Conservation (phyloP, 2,113 vertebrate genomes). For the Lampris incognitus region DNA sequence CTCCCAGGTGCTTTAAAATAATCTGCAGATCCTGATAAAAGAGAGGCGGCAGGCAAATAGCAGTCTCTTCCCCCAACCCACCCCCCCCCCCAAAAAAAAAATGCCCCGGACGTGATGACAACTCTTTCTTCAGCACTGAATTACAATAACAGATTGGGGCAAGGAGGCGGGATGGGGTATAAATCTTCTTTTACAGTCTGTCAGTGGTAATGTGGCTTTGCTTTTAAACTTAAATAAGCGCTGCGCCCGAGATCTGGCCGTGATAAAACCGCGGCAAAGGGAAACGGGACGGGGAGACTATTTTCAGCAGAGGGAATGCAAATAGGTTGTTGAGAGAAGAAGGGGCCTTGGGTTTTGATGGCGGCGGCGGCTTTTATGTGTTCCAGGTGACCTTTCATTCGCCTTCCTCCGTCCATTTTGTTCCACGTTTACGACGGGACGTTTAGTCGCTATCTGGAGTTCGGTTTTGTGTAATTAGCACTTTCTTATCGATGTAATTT, state of each 20-base stretch:
- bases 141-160: constrained; percentile 71
- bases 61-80: not conserved
- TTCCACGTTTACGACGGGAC: not conserved
- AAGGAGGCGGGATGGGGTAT: constrained; percentile 53
- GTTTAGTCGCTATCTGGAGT: not conserved
- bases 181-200: constrained; percentile 80
- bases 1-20: not conserved
- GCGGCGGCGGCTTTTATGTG: not conserved
- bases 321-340: constrained; percentile 29
- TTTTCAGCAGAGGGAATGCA: constrained; percentile 18
- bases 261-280: constrained; percentile 48
- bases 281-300: not conserved
- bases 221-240: constrained; percentile 75
- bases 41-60: constrained; percentile 7
- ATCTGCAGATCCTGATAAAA: constrained; percentile 44
- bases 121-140: constrained; percentile 59
- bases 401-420: not conserved
- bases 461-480: not conserved
- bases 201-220: constrained; percentile 69
- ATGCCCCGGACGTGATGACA: constrained; percentile 42
- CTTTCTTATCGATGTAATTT: not conserved
- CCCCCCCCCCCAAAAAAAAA: not conserved
- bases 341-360: not conserved
- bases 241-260: constrained; percentile 45
- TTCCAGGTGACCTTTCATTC: constrained; percentile 18